Evolutionary conservation across 2,888 invertebrate genomes (phyloP).

Genomic region (Hylaea fasciaria): DNA sequence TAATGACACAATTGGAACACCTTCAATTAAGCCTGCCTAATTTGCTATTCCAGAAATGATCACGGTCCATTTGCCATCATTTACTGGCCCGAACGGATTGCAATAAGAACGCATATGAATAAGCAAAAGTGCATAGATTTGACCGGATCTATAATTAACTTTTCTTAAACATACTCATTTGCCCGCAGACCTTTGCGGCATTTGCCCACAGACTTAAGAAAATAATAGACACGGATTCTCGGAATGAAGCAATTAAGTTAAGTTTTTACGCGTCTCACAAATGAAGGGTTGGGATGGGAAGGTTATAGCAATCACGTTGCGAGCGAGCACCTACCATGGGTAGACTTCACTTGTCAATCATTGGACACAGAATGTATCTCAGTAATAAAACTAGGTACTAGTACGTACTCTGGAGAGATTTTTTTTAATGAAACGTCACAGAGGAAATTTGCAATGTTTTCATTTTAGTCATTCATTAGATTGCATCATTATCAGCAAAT

Average conservation of each 20-base stretch:
- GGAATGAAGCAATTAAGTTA: conserved; percentile 61
- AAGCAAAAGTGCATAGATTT: conserved; percentile 12
- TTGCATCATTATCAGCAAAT: too few relatives aligned
- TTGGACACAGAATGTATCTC: conserved; percentile 30
- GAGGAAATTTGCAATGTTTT: too few relatives aligned
- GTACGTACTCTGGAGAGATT: too few relatives aligned
- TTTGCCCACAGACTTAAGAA: conserved; percentile 35
- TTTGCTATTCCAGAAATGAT: conserved; percentile 17
- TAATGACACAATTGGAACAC: too few relatives aligned
- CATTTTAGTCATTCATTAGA: too few relatives aligned
- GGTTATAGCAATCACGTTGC: conserved; percentile 53
- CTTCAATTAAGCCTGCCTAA: conserved; percentile 5
- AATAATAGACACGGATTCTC: conserved; percentile 44
- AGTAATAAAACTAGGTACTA: not conserved
- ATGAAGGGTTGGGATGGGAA: conserved; percentile 63
- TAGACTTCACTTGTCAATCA: conserved; percentile 74
- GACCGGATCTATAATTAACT: conserved; percentile 14
- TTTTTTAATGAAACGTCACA: too few relatives aligned
- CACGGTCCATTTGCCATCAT: conserved; percentile 1
- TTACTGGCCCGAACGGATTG: not conserved
- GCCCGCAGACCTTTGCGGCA: conserved; percentile 18
- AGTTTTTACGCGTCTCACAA: conserved; percentile 60
- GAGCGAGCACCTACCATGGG: conserved; percentile 69
- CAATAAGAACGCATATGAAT: conserved; percentile 26
- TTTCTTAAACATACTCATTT: conserved; percentile 20